Percentiles rank a stretch among this genome's conserved stretches.
Evolutionary conservation across 2,113 vertebrate genomes (phyloP).

Genomic region (Oncorhynchus keta): DNA sequence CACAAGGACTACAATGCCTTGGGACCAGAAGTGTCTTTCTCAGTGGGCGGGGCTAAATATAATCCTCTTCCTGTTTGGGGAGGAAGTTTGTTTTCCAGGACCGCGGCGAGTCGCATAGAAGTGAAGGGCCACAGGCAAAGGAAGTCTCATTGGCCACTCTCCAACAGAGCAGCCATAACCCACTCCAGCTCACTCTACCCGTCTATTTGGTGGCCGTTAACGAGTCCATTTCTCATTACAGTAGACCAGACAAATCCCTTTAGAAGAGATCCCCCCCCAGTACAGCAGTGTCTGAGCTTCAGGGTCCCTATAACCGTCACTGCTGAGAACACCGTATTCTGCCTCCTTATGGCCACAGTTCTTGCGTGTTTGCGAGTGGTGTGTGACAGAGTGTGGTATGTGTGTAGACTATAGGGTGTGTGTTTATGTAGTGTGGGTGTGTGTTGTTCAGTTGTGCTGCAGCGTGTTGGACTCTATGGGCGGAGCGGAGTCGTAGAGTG

Average conservation of each 20-base stretch:
- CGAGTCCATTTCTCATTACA: not conserved
- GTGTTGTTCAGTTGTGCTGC: slow-evolving; percentile 92
- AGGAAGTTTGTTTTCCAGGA: not conserved
- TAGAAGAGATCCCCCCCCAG: slow-evolving; percentile 28
- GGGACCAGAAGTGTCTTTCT: slow-evolving; percentile 25
- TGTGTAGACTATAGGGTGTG: slow-evolving; percentile 36
- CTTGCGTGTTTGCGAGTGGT: slow-evolving; percentile 45
- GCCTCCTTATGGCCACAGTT: slow-evolving; percentile 56
- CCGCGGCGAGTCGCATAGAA: not conserved
- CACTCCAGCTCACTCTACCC: not conserved
- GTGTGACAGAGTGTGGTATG: slow-evolving; percentile 32
- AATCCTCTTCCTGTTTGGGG: not conserved
- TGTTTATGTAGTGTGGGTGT: slow-evolving; percentile 10
- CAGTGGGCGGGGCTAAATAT: slow-evolving; percentile 4
- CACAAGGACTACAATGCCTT: slow-evolving; percentile 54
- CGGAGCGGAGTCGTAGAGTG: slow-evolving; percentile 98
- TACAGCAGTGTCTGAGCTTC: not conserved
- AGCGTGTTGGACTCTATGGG: slow-evolving; percentile 99
- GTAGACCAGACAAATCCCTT: slow-evolving; percentile 35
- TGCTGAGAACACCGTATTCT: slow-evolving; percentile 57
- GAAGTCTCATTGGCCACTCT: slow-evolving; percentile 18
- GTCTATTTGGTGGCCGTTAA: slow-evolving; percentile 35
- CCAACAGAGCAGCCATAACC: not conserved
- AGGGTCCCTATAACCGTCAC: slow-evolving; percentile 20
- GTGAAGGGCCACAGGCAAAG: not conserved